Evolutionary conservation across 2,113 vertebrate genomes (phyloP).

Genomic region (Lophochroa leadbeateri): DNA sequence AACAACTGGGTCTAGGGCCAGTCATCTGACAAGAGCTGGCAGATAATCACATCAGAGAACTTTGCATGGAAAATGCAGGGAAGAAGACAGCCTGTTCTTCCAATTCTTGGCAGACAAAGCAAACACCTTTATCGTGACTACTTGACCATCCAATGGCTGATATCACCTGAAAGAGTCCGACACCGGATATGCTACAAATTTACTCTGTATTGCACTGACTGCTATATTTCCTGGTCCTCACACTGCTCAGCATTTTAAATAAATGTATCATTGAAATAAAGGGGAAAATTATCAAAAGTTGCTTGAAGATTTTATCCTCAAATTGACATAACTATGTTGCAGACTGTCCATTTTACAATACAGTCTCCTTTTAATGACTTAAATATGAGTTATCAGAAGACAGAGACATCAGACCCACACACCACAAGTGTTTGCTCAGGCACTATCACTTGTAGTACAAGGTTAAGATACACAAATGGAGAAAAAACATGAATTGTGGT

Average conservation of each 20-base stretch:
- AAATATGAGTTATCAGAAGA: neutral
- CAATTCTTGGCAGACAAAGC: neutral
- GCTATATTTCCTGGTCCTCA: neutral
- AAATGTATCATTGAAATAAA: neutral
- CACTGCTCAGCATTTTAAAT: neutral
- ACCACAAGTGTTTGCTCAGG: neutral
- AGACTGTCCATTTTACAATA: neutral
- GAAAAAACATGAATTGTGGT: neutral
- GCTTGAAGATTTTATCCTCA: neutral
- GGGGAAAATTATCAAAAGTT: neutral
- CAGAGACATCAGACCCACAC: neutral
- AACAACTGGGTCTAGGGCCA: slow-evolving; percentile 11
- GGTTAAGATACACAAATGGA: neutral
- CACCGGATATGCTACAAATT: neutral
- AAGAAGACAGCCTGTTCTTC: slow-evolving; percentile 2
- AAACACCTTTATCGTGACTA: neutral
- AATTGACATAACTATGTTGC: neutral
- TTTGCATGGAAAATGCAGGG: neutral
- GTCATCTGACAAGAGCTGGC: slow-evolving; percentile 31
- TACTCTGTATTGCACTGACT: neutral
- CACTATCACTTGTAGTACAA: neutral
- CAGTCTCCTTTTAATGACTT: neutral
- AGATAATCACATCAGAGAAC: neutral
- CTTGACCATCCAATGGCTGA: neutral
- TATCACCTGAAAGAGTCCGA: neutral